phyloP scores from a whole-genome alignment of 2,113 vertebrate species.

The Ariopsis seemanni region DNA sequence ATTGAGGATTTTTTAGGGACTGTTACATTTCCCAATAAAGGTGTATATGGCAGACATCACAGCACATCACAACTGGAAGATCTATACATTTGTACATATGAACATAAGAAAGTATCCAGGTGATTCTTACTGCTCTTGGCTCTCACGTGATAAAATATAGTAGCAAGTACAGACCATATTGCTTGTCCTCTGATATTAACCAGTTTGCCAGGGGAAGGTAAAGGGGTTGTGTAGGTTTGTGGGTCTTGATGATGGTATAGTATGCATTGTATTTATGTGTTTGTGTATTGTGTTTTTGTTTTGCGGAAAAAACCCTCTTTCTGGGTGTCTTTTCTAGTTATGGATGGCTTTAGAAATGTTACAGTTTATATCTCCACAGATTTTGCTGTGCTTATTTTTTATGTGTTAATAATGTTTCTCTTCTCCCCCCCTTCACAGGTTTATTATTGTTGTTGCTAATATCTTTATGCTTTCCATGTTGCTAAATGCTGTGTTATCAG shows the following conservation, averaged over 20 bases:
- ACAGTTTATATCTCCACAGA: not conserved
- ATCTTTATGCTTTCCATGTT: conserved; percentile 68
- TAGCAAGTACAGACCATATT: too few relatives aligned
- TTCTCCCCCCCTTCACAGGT: conserved; percentile 38
- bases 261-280: not conserved
- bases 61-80: not conserved
- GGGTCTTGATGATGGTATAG: not conserved
- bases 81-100: not conserved
- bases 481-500: conserved; percentile 59
- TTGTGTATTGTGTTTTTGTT: not conserved
- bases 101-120: not conserved
- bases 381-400: not conserved
- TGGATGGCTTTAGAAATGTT: not conserved
- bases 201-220: not conserved
- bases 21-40: not conserved
- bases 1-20: not conserved
- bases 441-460: conserved; percentile 22
- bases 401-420: conserved; percentile 21
- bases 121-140: not conserved
- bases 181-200: not conserved
- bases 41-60: not conserved
- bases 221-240: not conserved
- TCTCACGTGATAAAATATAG: not conserved
- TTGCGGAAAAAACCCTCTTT: not conserved
- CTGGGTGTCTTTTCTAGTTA: not conserved